Base-by-base conservation (phyloP, 1,140 invertebrate species). In the Campoletis sonorensis region DNA sequence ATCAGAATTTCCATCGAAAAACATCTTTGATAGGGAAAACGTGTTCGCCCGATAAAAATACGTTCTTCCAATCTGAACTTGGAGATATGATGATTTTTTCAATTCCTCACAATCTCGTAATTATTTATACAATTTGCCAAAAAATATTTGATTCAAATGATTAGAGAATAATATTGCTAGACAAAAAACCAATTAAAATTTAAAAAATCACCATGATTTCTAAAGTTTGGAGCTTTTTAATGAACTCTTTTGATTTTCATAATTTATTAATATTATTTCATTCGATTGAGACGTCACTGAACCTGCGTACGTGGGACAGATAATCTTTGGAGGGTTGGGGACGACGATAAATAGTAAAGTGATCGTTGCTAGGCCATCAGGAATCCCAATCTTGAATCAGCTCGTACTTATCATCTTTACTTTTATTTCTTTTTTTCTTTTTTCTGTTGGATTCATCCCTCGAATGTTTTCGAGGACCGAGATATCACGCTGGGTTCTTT, bases 311-410 rank as follows among this genome's bases (percentile, higher is more conserved):
- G 70, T 72, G 70, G 40, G 40, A 40, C 21, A n/a, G 70, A 49
- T 72, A 16, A 71, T 26, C 68, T n/a, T 4, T 30, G 15, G 30
- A 71, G 16, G 37, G 40, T 23, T 16, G 58, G 23, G 72, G 13
- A 51, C 40, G n/a, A 26, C 4, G 7, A 8, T 71, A 13, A 33
- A 16, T 33, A 33, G n/a, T 54, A 15, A 3, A 4, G 40, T 8
- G 49, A 75, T 75, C 23, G 72, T 75, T 30, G 72, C 49, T 75
- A 54, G 49, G 49, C 49, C 72, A 54, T 75, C 72, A 27, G 45
- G 45, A 23, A 75, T 75, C 72, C 72, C 72, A 75, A 75, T 75
- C 72, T 58, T 49, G 23, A 75, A 58, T 75, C 72, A 75, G 27
- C 72, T 75, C 49, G 45, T 23, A 13, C 45, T 27, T 27, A 58